A percentile compares a stretch with the other conserved stretches of the same genome.
These are phyloP conservation scores for Agonopterix subpropinquella DNA, from an alignment of 2,888 invertebrate species.

Conservation along the genomic window DNA sequence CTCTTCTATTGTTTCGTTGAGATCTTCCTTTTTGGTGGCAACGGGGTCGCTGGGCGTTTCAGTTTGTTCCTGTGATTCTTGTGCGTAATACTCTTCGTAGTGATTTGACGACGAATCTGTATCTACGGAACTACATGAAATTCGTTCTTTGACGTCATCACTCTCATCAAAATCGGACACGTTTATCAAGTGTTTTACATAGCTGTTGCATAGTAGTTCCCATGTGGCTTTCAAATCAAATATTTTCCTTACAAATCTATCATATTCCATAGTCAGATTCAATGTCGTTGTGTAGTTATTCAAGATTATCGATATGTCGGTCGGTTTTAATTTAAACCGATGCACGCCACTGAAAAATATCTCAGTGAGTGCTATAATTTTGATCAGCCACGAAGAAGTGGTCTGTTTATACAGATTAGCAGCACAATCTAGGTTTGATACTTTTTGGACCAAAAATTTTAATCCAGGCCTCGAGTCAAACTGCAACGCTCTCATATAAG, in stretches of 20 bases:
- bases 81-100: constrained; percentile 53
- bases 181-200: constrained; percentile 64
- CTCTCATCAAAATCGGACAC: constrained; percentile 58
- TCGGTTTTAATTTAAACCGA: constrained; percentile 76
- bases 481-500: constrained; percentile 87
- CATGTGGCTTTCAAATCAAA: constrained; percentile 78
- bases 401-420: constrained; percentile 95
- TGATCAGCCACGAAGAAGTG: constrained; percentile 93
- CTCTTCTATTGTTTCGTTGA: constrained; percentile 8
- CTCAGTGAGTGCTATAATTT: constrained; percentile 90
- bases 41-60: constrained; percentile 19
- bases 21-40: constrained; percentile 13
- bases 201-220: constrained; percentile 76
- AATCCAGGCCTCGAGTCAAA: constrained; percentile 94
- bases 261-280: constrained; percentile 71
- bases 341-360: constrained; percentile 85
- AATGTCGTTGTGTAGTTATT: constrained; percentile 74
- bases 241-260: constrained; percentile 75
- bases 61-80: constrained; percentile 16
- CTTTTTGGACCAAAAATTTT: constrained; percentile 95
- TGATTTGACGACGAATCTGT: constrained; percentile 57
- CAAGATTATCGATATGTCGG: constrained; percentile 78
- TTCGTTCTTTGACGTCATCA: constrained; percentile 42
- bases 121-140: constrained; percentile 57
- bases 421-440: constrained; percentile 88